Conservation (phyloP, 2,113 vertebrate genomes). For the Dascyllus trimaculatus region DNA sequence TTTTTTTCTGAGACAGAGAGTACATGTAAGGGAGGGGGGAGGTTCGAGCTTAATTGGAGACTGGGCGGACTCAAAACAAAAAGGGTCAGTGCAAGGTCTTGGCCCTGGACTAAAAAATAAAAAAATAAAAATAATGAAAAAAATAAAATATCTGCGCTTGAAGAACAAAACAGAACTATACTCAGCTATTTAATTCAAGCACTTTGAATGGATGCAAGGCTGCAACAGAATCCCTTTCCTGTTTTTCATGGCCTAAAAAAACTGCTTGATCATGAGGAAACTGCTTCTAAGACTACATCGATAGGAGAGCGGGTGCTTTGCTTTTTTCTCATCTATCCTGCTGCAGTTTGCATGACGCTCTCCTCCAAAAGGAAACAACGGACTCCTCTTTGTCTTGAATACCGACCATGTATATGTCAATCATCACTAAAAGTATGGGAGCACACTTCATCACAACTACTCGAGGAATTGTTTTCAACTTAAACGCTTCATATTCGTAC, state of each 20-base stretch:
- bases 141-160: slow-evolving; percentile 55
- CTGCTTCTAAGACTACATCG: slow-evolving; percentile 36
- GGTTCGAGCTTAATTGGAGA: neutral
- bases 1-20: neutral
- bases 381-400: slow-evolving; percentile 62
- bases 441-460: neutral
- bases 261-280: slow-evolving; percentile 40
- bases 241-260: slow-evolving; percentile 47
- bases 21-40: neutral
- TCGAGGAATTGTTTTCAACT: slow-evolving; percentile 21
- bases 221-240: slow-evolving; percentile 45
- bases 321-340: slow-evolving; percentile 55
- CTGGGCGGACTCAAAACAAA: slow-evolving; percentile 21
- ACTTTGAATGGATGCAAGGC: slow-evolving; percentile 57
- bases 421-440: slow-evolving; percentile 38
- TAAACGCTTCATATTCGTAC: slow-evolving; percentile 19
- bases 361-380: slow-evolving; percentile 43
- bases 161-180: slow-evolving; percentile 58
- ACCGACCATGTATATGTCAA: slow-evolving; percentile 46
- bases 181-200: slow-evolving; percentile 57
- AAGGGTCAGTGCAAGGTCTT: neutral
- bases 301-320: slow-evolving; percentile 34
- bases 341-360: slow-evolving; percentile 76
- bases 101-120: slow-evolving; percentile 20
- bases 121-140: neutral